These are phyloP conservation scores for Chrysoperla carnea DNA, from an alignment of 1,140 invertebrate genomes.

Conservation along the genomic window DNA sequence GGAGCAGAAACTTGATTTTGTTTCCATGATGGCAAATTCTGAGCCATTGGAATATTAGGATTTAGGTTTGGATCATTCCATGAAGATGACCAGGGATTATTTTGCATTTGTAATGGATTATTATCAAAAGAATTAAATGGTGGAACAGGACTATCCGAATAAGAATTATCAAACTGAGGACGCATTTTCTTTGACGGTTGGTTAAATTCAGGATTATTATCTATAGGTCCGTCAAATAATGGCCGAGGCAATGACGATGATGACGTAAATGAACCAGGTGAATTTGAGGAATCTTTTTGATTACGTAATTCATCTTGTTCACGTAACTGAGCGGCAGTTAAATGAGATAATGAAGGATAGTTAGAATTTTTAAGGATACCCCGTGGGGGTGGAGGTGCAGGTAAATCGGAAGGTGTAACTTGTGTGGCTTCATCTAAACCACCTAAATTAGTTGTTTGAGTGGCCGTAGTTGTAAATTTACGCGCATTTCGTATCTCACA, in stretches of 20 bases:
- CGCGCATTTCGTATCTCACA: constrained; percentile 4
- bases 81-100: too few species aligned
- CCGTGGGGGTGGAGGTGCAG: background rate
- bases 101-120: too few species aligned
- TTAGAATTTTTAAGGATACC: constrained; percentile 5
- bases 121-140: too few species aligned
- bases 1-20: too few species aligned
- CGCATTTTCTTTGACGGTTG: background rate
- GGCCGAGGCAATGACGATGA: background rate
- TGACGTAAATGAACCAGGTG: background rate
- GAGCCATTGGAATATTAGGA: too few species aligned
- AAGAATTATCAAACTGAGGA: too few species aligned
- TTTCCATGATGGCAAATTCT: too few species aligned
- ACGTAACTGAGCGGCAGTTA: constrained; percentile 15
- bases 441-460: constrained; percentile 1
- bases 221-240: background rate
- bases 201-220: background rate
- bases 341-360: constrained; percentile 13
- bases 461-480: background rate
- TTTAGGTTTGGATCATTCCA: too few species aligned
- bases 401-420: constrained; percentile 8
- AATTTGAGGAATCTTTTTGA: background rate
- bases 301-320: background rate
- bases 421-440: constrained; percentile 4
- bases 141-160: background rate